Percentiles rank a stretch among this genome's conserved stretches.
phyloP scores from a whole-genome alignment of 37 sponge, comb jelly and placozoan genomes.

The Halichondria panicea region DNA sequence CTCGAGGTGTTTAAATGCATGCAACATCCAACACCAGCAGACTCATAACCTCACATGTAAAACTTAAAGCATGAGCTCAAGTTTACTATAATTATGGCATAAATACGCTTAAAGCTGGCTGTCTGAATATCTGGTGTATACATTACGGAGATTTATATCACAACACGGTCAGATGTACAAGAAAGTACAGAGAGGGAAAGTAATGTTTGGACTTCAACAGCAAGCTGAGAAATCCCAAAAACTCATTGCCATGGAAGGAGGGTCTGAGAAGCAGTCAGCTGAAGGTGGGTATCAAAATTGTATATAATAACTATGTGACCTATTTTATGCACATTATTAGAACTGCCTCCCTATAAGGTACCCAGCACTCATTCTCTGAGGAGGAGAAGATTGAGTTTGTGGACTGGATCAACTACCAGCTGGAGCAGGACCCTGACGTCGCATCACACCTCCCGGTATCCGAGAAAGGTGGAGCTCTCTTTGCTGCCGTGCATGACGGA shows the following conservation, averaged over 20 bases:
- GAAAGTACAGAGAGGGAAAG: slow-evolving; percentile 61
- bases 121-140: no score
- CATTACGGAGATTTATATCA: no score
- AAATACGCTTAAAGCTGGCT: no score
- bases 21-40: no score
- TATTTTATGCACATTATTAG: no score
- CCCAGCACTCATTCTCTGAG: slow-evolving; percentile 83
- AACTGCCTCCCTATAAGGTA: slow-evolving; percentile 57
- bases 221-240: slow-evolving; percentile 77
- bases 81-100: no score
- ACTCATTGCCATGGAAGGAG: slow-evolving; percentile 68
- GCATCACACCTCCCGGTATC: slow-evolving; percentile 53
- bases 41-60: no score
- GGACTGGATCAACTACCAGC: slow-evolving; percentile 92
- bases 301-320: no score
- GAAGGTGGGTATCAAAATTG: slow-evolving; percentile 43
- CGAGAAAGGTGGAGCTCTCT: slow-evolving; percentile 69
- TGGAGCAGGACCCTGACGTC: slow-evolving; percentile 75
- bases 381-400: slow-evolving; percentile 89
- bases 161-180: slow-evolving; percentile 74
- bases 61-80: no score
- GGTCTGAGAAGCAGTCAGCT: slow-evolving; percentile 74
- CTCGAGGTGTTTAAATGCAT: slow-evolving; percentile 75
- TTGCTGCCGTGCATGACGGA: slow-evolving; percentile 65
- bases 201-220: slow-evolving; percentile 61